Evolutionary conservation across 2,113 vertebrate species (phyloP).

Genomic region (Otus sunia): DNA sequence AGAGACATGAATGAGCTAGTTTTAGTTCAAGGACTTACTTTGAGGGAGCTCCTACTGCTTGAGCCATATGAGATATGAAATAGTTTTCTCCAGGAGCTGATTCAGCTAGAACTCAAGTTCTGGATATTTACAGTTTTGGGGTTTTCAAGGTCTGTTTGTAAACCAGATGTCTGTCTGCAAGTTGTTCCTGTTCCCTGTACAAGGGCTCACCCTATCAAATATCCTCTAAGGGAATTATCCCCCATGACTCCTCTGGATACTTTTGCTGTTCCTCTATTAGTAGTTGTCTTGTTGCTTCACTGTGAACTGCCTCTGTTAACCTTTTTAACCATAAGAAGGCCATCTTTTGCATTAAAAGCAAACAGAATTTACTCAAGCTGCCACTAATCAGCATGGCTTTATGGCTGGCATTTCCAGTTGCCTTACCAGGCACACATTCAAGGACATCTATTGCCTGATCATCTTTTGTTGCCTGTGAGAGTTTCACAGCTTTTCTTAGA

Average conservation of each 20-base stretch:
- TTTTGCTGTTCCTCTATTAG: background rate
- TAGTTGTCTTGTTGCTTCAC: background rate
- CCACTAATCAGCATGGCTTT: background rate
- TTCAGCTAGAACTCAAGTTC: background rate
- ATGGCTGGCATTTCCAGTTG: background rate
- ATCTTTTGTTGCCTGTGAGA: background rate
- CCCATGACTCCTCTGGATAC: background rate
- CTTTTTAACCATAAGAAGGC: background rate
- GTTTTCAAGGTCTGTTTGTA: background rate
- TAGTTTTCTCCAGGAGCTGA: background rate
- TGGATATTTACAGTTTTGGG: background rate
- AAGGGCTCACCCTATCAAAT: background rate
- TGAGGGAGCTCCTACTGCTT: background rate
- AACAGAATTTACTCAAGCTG: background rate
- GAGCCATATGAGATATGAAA: background rate
- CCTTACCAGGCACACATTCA: fast-evolving
- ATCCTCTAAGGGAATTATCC: background rate
- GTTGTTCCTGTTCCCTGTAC: background rate
- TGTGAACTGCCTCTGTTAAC: background rate
- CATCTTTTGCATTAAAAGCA: background rate
- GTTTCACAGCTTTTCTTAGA: constrained; percentile 12
- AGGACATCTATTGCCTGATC: background rate
- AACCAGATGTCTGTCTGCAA: background rate
- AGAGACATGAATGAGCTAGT: background rate
- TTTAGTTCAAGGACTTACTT: background rate